A percentile compares a stretch with the other conserved stretches of the same genome.
Conservation (phyloP, 2,888 invertebrate genomes). For the Ceriagrion tenellum region DNA sequence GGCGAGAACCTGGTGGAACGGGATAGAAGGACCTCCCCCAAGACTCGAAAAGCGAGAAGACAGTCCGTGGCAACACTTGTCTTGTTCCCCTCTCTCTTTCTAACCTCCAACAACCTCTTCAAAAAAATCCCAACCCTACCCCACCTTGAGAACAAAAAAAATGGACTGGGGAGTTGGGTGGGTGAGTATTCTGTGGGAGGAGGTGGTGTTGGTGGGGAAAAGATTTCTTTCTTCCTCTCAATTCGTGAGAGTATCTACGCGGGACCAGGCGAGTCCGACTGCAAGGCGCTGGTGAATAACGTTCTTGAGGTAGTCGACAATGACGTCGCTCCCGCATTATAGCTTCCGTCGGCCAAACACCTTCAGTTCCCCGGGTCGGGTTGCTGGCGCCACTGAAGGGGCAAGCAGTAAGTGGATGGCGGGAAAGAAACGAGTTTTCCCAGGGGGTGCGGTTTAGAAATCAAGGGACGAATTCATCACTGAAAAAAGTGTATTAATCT, state of each 20-base stretch:
- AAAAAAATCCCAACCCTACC: neutral
- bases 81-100: neutral
- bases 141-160: neutral
- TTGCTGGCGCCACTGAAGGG: neutral
- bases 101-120: no score
- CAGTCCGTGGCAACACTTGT: neutral
- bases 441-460: neutral
- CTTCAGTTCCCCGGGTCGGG: neutral
- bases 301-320: neutral
- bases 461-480: no score
- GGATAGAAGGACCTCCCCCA: neutral
- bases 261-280: neutral
- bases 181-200: neutral
- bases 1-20: neutral
- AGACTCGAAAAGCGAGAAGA: neutral
- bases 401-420: neutral
- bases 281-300: neutral
- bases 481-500: no score
- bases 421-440: neutral
- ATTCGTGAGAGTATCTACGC: neutral
- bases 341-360: neutral
- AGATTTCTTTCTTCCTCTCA: neutral
- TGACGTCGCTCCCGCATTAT: neutral
- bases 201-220: neutral
- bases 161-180: neutral